Conservation (phyloP, 2,797 vertebrate genomes). For the Jordanella pulchra region DNA sequence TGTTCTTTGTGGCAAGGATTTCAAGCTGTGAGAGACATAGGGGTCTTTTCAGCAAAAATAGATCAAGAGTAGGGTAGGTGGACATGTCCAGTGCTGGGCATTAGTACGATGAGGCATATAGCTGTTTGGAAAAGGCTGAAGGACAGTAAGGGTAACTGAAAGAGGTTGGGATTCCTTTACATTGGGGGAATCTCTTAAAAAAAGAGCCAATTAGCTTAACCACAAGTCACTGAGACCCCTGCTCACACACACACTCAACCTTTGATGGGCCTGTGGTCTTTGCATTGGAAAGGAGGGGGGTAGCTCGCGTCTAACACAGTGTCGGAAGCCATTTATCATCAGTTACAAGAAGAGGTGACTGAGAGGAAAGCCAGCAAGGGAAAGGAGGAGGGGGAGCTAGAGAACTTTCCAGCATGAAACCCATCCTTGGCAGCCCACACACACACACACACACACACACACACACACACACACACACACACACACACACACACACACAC, state of each 20-base stretch:
- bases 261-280: slow-evolving; percentile 70
- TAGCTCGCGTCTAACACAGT: slow-evolving; percentile 30
- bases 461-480: no score
- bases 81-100: slow-evolving; percentile 48
- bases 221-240: slow-evolving; percentile 60
- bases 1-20: neutral
- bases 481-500: slow-evolving; percentile 17
- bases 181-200: slow-evolving; percentile 71
- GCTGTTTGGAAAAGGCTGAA: slow-evolving; percentile 67
- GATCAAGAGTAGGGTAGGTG: slow-evolving; percentile 14
- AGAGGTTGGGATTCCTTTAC: slow-evolving; percentile 83
- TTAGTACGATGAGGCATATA: slow-evolving; percentile 78
- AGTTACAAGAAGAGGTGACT: slow-evolving; percentile 42
- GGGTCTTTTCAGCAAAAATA: slow-evolving; percentile 6
- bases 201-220: slow-evolving; percentile 73
- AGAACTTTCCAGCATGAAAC: slow-evolving; percentile 6
- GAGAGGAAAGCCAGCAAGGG: slow-evolving; percentile 43
- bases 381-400: slow-evolving; percentile 26
- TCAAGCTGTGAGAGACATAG: slow-evolving; percentile 10
- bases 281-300: slow-evolving; percentile 48
- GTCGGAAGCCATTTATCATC: slow-evolving; percentile 66
- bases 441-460: no score
- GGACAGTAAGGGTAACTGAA: slow-evolving; percentile 80
- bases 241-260: slow-evolving; percentile 37
- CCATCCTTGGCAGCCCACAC: neutral